phyloP scores from a whole-genome alignment of 2,888 invertebrate species.

The Salticus scenicus region DNA sequence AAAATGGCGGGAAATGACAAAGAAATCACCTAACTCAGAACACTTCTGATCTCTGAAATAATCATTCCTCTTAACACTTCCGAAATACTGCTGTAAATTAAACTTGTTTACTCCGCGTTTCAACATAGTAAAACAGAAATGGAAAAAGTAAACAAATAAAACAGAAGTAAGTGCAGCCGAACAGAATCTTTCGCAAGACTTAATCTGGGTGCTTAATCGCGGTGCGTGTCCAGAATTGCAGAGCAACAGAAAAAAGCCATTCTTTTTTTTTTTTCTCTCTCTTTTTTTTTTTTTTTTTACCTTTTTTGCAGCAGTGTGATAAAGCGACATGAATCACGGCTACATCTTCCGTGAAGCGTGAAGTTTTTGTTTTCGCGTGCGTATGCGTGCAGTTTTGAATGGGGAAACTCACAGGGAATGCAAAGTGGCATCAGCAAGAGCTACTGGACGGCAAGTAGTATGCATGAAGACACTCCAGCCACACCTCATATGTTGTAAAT shows the following conservation, averaged over 20 bases:
- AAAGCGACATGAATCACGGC: conserved; percentile 12
- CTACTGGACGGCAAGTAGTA: conserved; percentile 9
- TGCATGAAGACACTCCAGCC: background rate
- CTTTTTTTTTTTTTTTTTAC: background rate
- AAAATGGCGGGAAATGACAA: no score
- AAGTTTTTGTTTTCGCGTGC: conserved; percentile 15
- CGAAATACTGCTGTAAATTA: background rate
- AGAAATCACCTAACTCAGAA: background rate
- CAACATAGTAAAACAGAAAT: background rate
- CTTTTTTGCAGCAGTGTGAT: conserved; percentile 9
- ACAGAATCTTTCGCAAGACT: conserved; percentile 19
- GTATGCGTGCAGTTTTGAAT: conserved; percentile 9
- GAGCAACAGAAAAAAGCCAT: conserved; percentile 11
- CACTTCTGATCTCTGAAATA: background rate
- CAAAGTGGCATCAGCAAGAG: conserved; percentile 3
- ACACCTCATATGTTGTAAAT: background rate
- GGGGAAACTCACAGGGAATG: background rate
- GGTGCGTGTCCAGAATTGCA: conserved; percentile 29
- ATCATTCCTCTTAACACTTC: background rate
- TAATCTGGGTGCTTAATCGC: conserved; percentile 29
- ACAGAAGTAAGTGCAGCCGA: background rate
- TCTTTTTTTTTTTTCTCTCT: background rate
- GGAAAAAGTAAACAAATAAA: background rate
- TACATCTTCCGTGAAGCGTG: conserved; percentile 6
- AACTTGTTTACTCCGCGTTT: background rate